A percentile compares a stretch with the other conserved stretches of the same genome.
These are phyloP conservation scores for Tylochromis polylepis DNA, from an alignment of 2,113 vertebrate species.

Conservation along the genomic window DNA sequence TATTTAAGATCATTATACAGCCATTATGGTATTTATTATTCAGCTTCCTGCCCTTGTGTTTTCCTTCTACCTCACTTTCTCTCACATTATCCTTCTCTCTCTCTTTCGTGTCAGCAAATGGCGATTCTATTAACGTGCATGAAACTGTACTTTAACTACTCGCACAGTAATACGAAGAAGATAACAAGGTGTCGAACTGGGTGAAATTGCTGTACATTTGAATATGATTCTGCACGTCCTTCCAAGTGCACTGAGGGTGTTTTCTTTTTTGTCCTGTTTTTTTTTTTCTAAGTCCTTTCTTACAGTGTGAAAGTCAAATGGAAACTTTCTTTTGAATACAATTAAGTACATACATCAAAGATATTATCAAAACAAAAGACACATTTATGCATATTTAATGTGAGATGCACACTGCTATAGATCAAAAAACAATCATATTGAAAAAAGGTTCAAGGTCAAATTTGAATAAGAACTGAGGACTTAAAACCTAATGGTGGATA, in stretches of 20 bases:
- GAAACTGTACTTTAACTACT: not conserved
- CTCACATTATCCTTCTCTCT: not conserved
- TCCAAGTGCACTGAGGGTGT: not conserved
- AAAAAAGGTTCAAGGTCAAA: not conserved
- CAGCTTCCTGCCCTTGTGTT: not conserved
- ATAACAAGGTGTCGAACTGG: not conserved
- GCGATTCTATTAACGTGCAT: not conserved
- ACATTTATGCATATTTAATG: constrained; percentile 15
- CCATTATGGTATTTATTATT: not conserved
- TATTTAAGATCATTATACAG: not conserved
- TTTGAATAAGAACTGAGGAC: not conserved
- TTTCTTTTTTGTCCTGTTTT: not conserved
- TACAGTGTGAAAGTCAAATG: constrained; percentile 28
- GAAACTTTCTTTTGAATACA: not conserved
- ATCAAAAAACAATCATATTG: not conserved
- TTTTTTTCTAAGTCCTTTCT: not conserved
- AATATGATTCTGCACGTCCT: not conserved
- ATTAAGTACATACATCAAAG: not conserved
- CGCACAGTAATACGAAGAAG: not conserved
- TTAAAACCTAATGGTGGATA: not conserved
- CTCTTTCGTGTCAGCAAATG: not conserved
- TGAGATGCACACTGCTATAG: not conserved
- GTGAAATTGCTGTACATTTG: not conserved
- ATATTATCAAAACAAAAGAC: not conserved
- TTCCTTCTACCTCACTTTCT: not conserved